Evolutionary conservation across 2,888 invertebrate genomes (phyloP).

Genomic region (Noctua janthina): DNA sequence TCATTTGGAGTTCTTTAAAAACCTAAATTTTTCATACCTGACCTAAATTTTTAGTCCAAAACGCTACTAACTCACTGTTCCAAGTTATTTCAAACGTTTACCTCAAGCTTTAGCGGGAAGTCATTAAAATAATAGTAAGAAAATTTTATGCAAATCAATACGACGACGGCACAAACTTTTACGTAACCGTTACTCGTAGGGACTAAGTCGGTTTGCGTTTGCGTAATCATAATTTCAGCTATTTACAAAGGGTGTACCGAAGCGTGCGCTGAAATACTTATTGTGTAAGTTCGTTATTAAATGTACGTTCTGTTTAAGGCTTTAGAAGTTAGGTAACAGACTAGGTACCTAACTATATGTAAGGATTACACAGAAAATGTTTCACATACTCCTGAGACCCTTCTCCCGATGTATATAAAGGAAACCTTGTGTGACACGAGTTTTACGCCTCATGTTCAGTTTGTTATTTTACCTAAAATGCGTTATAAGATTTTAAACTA

Average conservation of each 20-base stretch:
- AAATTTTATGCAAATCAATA: slow-evolving; percentile 67
- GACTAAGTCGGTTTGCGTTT: slow-evolving; percentile 44
- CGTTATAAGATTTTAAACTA: not conserved
- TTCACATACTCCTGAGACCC: slow-evolving; percentile 1
- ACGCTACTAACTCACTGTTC: slow-evolving; percentile 22
- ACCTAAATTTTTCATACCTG: slow-evolving; percentile 8
- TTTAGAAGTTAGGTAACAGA: not conserved
- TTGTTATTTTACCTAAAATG: not conserved
- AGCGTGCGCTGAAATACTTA: slow-evolving; percentile 23
- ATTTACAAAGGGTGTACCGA: slow-evolving; percentile 25
- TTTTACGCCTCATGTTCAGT: not conserved
- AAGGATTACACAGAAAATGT: slow-evolving; percentile 25
- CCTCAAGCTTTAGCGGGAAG: slow-evolving; percentile 42
- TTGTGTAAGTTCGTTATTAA: slow-evolving; percentile 16
- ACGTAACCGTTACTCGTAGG: slow-evolving; percentile 55
- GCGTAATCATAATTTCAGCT: slow-evolving; percentile 50
- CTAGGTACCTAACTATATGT: slow-evolving; percentile 5
- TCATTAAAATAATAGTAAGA: slow-evolving; percentile 64
- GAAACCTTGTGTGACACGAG: not conserved
- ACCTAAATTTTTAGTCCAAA: slow-evolving; percentile 36
- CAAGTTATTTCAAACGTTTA: slow-evolving; percentile 54
- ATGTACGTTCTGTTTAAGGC: not conserved
- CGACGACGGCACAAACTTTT: slow-evolving; percentile 52
- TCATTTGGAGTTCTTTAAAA: not conserved
- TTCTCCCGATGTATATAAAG: not conserved